phyloP scores from a whole-genome alignment of 92 coral and sea anemone genomes.

The Epizoanthus stellaris region DNA sequence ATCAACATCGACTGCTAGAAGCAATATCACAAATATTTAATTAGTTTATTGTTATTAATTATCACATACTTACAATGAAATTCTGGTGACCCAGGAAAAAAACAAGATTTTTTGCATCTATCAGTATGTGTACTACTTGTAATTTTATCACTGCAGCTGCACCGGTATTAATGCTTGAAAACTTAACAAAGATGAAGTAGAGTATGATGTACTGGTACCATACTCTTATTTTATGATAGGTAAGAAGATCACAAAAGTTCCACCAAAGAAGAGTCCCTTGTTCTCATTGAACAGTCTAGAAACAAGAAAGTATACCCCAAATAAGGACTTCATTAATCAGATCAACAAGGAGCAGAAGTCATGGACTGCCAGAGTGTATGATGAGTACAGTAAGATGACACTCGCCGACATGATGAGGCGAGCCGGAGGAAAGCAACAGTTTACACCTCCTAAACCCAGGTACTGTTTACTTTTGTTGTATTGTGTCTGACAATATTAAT shows the following conservation, averaged over 20 bases:
- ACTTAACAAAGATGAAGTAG: no score
- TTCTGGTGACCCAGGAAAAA: no score
- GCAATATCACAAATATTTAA: no score
- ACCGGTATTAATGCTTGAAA: no score
- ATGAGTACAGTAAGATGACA: slow-evolving; percentile 60
- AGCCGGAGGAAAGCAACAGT: slow-evolving; percentile 64
- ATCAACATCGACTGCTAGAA: no score
- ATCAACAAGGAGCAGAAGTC: slow-evolving; percentile 63
- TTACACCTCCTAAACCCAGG: slow-evolving; percentile 65
- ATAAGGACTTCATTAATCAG: slow-evolving; percentile 45
- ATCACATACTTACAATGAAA: no score
- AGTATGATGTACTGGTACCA: no score
- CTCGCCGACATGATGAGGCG: slow-evolving; percentile 65
- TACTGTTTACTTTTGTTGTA: slow-evolving; percentile 1
- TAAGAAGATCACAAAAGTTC: slow-evolving; percentile 45
- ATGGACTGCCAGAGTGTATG: slow-evolving; percentile 71
- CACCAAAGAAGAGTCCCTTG: slow-evolving; percentile 49
- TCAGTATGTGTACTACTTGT: no score
- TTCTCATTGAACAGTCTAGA: slow-evolving; percentile 7
- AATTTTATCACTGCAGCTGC: no score
- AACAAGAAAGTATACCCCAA: slow-evolving; percentile 43
- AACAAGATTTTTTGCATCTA: no score
- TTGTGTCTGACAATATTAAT: no score
- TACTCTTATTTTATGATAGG: slow-evolving; percentile 35
- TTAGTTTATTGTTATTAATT: no score